Percentiles rank a stretch among this genome's conserved stretches.
phyloP scores from a whole-genome alignment of 1,140 invertebrate species.

The Calosoma granatense region DNA sequence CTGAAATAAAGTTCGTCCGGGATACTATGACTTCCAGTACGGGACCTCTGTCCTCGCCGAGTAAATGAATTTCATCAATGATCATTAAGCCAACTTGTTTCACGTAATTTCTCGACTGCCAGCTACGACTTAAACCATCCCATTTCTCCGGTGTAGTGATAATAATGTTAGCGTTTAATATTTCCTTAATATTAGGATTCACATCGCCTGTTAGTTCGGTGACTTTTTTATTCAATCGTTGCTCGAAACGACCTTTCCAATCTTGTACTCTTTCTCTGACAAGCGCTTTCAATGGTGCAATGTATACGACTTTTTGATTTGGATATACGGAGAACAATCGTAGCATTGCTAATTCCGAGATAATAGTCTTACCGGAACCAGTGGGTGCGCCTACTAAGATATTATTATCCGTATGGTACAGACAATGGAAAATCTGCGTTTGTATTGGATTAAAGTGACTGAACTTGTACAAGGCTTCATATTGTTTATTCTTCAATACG shows the following conservation, averaged over 20 bases:
- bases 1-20: slow-evolving; percentile 39
- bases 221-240: slow-evolving; percentile 70
- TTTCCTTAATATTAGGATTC: slow-evolving; percentile 82
- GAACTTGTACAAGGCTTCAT: slow-evolving; percentile 82
- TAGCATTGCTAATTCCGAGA: slow-evolving; percentile 96
- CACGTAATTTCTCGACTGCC: slow-evolving; percentile 95
- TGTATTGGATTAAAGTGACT: slow-evolving; percentile 98
- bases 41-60: slow-evolving; percentile 82
- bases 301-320: slow-evolving; percentile 88
- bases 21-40: slow-evolving; percentile 82
- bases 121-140: slow-evolving; percentile 96
- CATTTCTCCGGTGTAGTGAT: slow-evolving; percentile 99
- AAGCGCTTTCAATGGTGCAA: slow-evolving; percentile 95
- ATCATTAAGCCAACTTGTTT: slow-evolving; percentile 86
- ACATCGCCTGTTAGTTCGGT: slow-evolving; percentile 97
- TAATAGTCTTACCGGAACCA: slow-evolving; percentile 97
- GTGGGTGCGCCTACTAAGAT: slow-evolving; percentile 95
- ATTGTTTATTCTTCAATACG: slow-evolving; percentile 64
- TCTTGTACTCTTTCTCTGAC: slow-evolving; percentile 94
- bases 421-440: slow-evolving; percentile 94
- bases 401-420: slow-evolving; percentile 94
- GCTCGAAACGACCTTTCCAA: slow-evolving; percentile 79
- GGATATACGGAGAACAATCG: slow-evolving; percentile 80
- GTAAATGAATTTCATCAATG: slow-evolving; percentile 97
- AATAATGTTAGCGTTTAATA: slow-evolving; percentile 79